Evolutionary conservation across 2,888 invertebrate genomes (phyloP).

Genomic region (Polietes domitor): DNA sequence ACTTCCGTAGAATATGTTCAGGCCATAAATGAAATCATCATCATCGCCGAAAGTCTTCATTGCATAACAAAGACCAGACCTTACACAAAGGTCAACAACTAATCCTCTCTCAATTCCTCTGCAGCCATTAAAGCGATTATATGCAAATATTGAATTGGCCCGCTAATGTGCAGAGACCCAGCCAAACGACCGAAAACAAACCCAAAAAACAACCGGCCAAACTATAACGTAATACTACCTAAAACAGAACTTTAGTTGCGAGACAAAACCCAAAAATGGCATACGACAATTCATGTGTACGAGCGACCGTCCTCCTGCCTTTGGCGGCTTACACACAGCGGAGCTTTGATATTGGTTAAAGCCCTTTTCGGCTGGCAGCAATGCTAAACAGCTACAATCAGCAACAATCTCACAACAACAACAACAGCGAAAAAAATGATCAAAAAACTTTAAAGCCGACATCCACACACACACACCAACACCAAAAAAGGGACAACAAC

Average conservation of each 20-base stretch:
- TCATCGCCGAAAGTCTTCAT: background rate
- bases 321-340: conserved; percentile 61
- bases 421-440: conserved; percentile 66
- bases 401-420: conserved; percentile 17
- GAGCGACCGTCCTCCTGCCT: background rate
- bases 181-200: background rate
- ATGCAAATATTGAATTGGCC: conserved; percentile 52
- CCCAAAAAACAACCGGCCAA: conserved; percentile 34
- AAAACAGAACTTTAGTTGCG: conserved; percentile 58
- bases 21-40: no score
- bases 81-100: background rate
- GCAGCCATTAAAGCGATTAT: conserved; percentile 43
- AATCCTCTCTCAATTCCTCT: background rate
- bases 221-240: conserved; percentile 64
- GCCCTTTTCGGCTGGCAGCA: conserved; percentile 65
- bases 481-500: conserved; percentile 57
- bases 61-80: background rate
- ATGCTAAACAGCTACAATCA: conserved; percentile 55
- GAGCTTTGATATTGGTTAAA: conserved; percentile 64
- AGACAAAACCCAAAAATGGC: conserved; percentile 47
- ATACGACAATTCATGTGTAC: conserved; percentile 41
- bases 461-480: conserved; percentile 30
- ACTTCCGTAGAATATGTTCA: no score
- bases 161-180: conserved; percentile 5
- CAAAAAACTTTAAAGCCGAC: conserved; percentile 69